Base-by-base conservation (phyloP, 2,113 vertebrate genomes). In the Paedocypris sp. region DNA sequence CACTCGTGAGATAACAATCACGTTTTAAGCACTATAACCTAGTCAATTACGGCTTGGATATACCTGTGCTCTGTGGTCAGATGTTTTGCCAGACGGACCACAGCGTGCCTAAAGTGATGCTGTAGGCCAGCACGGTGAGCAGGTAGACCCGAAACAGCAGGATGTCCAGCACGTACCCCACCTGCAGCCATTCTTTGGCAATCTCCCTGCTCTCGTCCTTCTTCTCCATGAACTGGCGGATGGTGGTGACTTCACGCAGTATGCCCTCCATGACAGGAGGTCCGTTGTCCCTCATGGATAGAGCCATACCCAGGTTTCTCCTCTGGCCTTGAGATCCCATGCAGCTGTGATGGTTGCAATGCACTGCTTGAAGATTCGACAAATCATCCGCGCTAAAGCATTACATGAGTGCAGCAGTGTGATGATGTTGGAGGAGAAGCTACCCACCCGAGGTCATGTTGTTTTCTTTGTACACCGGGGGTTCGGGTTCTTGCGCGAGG, bases 41-140 rank as follows among this genome's bases (percentile, higher is more conserved):
- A 9, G 28, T 54, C 56, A 29, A 29, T 22, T 46, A 43, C 60
- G 62, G 66, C 51, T 4, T 53, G 49, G 15, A n/a, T 18, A 20
- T 22, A 35, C 33, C 7, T 9, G 10, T 19, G 7, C 2, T 28
- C 18, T 29, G 12, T 1, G 9, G 13, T 95, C 83, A 95, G 65
- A 85, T 87, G 0, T 89, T 86, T 69, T 88, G 87, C 94, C 94
- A 98, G 60, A 94, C 73, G 0, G 92, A 93, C 94, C 95, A 98
- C 66, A 98, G 84, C 0, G 81, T 83, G n/a, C 90, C 84, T 78
- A 98, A 77, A 0, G 92, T 96, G 83, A 91, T 13, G 60, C 80
- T 85, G 64, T 98, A 98, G 29, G 91, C 85, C 75, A 95, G 77
- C 67, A 97, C 75, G 0, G 89, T 89, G 32, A 80, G 76, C 64